These are phyloP conservation scores for Pangasianodon gigas DNA, from an alignment of 2,113 vertebrate species.

Conservation along the genomic window DNA sequence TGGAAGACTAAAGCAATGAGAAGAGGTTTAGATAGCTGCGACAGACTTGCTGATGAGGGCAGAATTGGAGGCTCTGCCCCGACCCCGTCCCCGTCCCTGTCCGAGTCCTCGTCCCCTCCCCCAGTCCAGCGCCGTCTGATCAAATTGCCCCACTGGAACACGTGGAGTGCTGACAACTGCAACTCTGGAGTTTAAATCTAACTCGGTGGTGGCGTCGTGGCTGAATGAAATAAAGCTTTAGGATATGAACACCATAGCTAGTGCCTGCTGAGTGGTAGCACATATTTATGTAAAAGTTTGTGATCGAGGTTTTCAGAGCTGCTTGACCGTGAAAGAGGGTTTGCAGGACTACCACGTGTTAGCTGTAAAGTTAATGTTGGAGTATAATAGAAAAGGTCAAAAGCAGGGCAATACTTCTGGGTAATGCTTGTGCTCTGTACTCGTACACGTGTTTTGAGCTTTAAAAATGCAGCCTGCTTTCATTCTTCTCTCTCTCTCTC, in stretches of 20 bases:
- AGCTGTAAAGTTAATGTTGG: background rate
- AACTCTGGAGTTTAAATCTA: conserved; percentile 43
- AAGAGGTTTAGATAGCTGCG: conserved; percentile 12
- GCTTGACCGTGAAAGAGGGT: background rate
- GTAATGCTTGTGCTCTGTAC: background rate
- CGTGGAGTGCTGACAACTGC: conserved; percentile 60
- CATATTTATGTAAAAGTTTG: background rate
- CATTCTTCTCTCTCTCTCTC: background rate
- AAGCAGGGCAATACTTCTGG: background rate
- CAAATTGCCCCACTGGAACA: conserved; percentile 58
- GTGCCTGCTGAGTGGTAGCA: background rate
- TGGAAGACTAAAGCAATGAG: background rate
- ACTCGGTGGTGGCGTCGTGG: background rate
- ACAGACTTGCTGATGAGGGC: conserved; percentile 50
- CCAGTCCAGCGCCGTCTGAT: conserved; percentile 47
- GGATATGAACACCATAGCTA: background rate
- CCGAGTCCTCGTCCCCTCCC: background rate
- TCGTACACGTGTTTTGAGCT: background rate
- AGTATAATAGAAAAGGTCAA: background rate
- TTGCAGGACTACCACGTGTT: background rate
- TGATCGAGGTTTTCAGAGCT: background rate
- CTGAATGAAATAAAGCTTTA: conserved; percentile 18
- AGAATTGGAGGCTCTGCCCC: conserved; percentile 43
- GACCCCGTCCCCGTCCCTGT: background rate
- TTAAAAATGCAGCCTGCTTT: background rate